A percentile compares a stretch with the other conserved stretches of the same genome.
Evolutionary conservation across 1,140 invertebrate species (phyloP).

Genomic region (Megathymus violae): DNA sequence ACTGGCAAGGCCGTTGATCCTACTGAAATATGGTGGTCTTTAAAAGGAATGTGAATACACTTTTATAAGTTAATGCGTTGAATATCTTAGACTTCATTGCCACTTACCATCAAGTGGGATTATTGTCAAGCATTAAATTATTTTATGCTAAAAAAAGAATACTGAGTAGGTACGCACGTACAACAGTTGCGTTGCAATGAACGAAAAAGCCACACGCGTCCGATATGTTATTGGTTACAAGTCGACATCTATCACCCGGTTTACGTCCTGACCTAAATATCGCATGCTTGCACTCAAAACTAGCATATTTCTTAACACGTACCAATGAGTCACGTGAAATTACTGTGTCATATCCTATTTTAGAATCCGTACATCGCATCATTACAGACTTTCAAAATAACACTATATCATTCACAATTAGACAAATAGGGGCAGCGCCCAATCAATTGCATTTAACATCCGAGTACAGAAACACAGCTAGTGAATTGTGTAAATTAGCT

Average conservation of each 20-base stretch:
- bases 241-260: constrained; percentile 29
- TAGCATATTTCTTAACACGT: constrained; percentile 42
- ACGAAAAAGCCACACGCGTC: constrained; percentile 5
- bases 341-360: constrained; percentile 81
- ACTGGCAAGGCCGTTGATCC: neutral
- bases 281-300: constrained; percentile 41
- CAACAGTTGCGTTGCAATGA: constrained; percentile 4
- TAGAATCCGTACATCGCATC: constrained; percentile 56
- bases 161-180: neutral
- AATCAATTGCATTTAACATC: constrained; percentile 66
- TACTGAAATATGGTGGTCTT: neutral
- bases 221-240: constrained; percentile 24
- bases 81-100: no score
- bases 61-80: no score
- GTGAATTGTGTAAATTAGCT: constrained; percentile 46
- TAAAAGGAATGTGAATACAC: no score
- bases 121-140: no score
- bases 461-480: constrained; percentile 38
- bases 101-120: no score
- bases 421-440: constrained; percentile 62
- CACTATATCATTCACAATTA: constrained; percentile 63
- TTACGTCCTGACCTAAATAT: constrained; percentile 46
- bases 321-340: constrained; percentile 49
- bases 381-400: constrained; percentile 75
- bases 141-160: no score